Evolutionary conservation across 2,888 invertebrate genomes (phyloP).

Genomic region (Eristalinus sepulchralis): DNA sequence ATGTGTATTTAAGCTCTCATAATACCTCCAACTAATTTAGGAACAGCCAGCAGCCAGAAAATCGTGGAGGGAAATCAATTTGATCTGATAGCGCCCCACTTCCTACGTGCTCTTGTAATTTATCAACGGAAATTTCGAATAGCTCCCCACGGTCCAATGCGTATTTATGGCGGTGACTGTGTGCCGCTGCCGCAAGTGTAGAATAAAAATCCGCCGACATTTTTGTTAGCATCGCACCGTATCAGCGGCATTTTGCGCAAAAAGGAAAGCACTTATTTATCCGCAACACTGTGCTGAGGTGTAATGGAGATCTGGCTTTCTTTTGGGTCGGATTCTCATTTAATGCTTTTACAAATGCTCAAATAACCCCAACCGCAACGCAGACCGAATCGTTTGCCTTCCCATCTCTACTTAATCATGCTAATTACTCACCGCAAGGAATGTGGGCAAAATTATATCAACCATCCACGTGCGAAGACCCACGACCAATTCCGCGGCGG

Average conservation of each 20-base stretch:
- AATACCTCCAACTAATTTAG: slow-evolving; percentile 44
- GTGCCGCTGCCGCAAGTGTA: not conserved
- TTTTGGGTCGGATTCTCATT: slow-evolving; percentile 34
- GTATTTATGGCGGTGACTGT: slow-evolving; percentile 26
- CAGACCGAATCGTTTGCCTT: not conserved
- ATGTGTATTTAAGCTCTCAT: slow-evolving; percentile 35
- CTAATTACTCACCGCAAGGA: slow-evolving; percentile 55
- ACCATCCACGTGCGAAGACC: not conserved
- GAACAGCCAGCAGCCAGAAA: not conserved
- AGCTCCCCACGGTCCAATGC: slow-evolving; percentile 47
- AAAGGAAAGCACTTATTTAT: slow-evolving; percentile 53
- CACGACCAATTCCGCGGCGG: slow-evolving; percentile 2
- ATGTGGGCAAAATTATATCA: slow-evolving; percentile 26
- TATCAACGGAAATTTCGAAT: slow-evolving; percentile 49
- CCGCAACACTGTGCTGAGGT: slow-evolving; percentile 1
- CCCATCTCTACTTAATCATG: slow-evolving; percentile 43
- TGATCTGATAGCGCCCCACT: slow-evolving; percentile 18
- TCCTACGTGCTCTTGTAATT: slow-evolving; percentile 16
- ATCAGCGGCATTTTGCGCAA: not conserved
- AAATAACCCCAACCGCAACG: slow-evolving; percentile 31
- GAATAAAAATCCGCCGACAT: not conserved
- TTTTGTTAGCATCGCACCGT: not conserved
- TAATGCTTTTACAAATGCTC: slow-evolving; percentile 61
- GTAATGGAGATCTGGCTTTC: slow-evolving; percentile 26
- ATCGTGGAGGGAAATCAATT: slow-evolving; percentile 56